These are phyloP conservation scores for Leptarthrus brevirostris DNA, from an alignment of 2,888 invertebrate genomes.

Conservation along the genomic window DNA sequence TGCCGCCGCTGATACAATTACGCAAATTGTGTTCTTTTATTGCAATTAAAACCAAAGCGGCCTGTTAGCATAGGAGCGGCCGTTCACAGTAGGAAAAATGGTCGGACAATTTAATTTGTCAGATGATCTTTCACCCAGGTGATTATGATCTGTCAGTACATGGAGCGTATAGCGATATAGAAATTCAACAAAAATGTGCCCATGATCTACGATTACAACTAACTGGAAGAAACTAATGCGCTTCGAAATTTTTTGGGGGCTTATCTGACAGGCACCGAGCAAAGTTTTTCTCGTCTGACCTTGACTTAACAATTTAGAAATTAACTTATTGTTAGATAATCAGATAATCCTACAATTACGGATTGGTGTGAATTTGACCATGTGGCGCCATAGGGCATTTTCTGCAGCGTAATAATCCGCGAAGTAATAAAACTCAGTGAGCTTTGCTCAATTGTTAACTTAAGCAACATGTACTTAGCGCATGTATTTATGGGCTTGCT, in stretches of 20 bases:
- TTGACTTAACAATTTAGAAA: constrained; percentile 32
- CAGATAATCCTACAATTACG: constrained; percentile 21
- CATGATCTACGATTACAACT: constrained; percentile 14
- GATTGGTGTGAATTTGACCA: too few relatives aligned
- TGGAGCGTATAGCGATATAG: too few relatives aligned
- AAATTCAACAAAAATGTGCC: constrained; percentile 12
- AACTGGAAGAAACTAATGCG: not conserved
- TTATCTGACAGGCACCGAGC: not conserved
- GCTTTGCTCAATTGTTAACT: too few relatives aligned
- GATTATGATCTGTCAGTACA: constrained; percentile 31
- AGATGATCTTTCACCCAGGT: constrained; percentile 42
- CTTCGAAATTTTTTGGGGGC: not conserved
- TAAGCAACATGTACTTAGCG: too few relatives aligned
- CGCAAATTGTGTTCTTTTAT: constrained; percentile 13
- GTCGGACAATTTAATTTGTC: constrained; percentile 38
- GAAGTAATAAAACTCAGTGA: too few relatives aligned
- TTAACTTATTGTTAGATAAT: constrained; percentile 24
- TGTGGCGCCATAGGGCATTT: too few relatives aligned
- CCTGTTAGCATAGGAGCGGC: not conserved
- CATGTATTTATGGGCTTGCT: too few relatives aligned
- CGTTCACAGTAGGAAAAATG: constrained; percentile 16
- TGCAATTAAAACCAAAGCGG: not conserved
- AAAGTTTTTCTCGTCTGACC: not conserved
- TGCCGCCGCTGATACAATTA: constrained; percentile 31
- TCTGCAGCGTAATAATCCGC: too few relatives aligned